phyloP scores from a whole-genome alignment of 2,113 vertebrate species.

The Sus scrofa region DNA sequence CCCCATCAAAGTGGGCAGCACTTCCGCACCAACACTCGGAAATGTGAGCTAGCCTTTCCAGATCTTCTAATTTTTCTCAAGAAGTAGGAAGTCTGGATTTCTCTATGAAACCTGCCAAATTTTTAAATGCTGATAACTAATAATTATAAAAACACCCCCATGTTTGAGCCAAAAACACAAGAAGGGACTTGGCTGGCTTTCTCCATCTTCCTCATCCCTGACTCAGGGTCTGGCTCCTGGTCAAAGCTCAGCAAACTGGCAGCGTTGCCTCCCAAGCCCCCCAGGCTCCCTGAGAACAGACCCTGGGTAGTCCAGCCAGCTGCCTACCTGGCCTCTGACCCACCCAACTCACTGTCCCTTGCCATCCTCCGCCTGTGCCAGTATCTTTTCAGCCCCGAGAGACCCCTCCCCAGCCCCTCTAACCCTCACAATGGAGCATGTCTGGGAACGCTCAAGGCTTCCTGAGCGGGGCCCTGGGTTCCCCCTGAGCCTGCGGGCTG shows the following conservation, averaged over 20 bases:
- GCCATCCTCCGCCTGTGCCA: background rate
- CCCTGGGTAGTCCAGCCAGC: background rate
- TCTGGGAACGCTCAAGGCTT: background rate
- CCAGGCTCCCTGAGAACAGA: background rate
- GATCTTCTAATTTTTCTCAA: constrained; percentile 2
- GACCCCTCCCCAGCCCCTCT: background rate
- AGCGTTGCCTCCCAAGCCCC: background rate
- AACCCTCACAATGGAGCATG: background rate
- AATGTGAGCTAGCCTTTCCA: background rate
- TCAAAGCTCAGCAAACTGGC: background rate
- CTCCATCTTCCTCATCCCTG: constrained; percentile 29
- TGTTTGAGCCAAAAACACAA: constrained; percentile 64
- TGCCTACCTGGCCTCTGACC: background rate
- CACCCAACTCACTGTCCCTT: background rate
- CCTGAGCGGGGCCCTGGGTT: background rate
- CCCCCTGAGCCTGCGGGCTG: background rate
- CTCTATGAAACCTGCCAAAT: constrained; percentile 53
- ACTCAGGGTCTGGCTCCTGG: constrained; percentile 28
- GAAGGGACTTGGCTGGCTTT: constrained; percentile 6
- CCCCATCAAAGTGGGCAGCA: background rate
- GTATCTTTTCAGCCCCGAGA: background rate
- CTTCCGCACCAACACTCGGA: background rate
- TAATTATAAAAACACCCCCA: background rate
- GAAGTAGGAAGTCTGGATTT: constrained; percentile 52
- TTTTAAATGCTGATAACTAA: constrained; percentile 56